Evolutionary conservation across 1,140 invertebrate genomes (phyloP), one percentile per base, ranked within the genome.

Genomic region (Phortica variegata): DNA sequence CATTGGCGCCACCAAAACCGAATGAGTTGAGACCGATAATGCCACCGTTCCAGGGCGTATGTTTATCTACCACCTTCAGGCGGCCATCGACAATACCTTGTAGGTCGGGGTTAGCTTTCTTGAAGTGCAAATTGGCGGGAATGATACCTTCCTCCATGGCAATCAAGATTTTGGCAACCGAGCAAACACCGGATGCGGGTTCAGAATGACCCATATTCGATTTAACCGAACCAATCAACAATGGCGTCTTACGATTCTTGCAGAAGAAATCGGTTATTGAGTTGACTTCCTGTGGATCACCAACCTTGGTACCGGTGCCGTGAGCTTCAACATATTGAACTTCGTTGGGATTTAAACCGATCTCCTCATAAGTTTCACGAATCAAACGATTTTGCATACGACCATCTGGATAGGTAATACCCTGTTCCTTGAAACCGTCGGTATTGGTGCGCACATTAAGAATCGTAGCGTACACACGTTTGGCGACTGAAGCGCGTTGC

Each of bases 151-250:
- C 68, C 77, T 97, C 91, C 88, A 97, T 95, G 3, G 93, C 88
- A 42, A 97, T 85, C 3, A 97, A 58, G n/a, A 92, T 80, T 75
- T 98, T 97, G 2, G 89, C 90, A 38, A 97, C 79, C 0, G 92
- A 89, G 69, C 91, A 93, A 0, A 96, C 72, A 29, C 92, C 92
- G 54, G 94, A 97, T 0, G 93, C 92, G 3, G 94, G 89, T 77
- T 98, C 95, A 3, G 94, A 87, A 66, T 99, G 96, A 0, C 96
- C 96, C 91, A 98, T 96, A 77, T 98, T 99, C 2, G 92, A 95
- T 74, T 99, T 99, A 0, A 97, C 89, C 0, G 95, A 97, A 2
- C 96, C 96, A 65, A 99, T 87, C 2, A 96, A 73, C 15, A 98
- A 78, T 2, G 95, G 92, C 1, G 77, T 78, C 9, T 83, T 80